These are phyloP conservation scores for Aselliscus stoliczkanus DNA, from an alignment of 2,797 vertebrate genomes.

Conservation along the genomic window DNA sequence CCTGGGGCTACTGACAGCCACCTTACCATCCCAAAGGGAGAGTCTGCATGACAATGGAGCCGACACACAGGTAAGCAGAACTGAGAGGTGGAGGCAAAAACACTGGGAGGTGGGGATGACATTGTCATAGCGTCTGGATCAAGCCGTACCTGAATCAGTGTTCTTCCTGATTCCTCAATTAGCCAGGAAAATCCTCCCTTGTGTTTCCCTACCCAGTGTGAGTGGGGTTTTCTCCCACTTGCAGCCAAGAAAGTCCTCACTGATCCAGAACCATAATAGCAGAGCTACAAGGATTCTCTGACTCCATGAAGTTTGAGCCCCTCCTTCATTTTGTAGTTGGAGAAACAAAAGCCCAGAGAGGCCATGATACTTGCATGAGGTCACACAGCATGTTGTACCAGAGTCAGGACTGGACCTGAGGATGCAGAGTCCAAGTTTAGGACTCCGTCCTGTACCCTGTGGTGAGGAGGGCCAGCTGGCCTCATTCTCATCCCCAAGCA, in stretches of 20 bases:
- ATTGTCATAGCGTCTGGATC: neutral
- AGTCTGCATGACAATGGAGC: neutral
- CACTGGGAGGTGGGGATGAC: no score
- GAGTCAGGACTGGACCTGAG: neutral
- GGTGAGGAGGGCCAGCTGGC: rapidly evolving
- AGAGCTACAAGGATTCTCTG: neutral
- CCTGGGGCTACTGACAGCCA: neutral
- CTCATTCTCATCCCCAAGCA: no score
- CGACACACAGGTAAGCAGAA: neutral
- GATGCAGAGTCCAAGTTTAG: neutral
- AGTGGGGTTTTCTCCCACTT: neutral
- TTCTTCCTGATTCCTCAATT: rapidly evolving
- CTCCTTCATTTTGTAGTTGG: neutral
- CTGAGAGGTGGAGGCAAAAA: neutral
- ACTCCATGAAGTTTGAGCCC: no score
- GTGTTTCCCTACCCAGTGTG: neutral
- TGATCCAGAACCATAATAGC: neutral
- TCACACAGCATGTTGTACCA: neutral
- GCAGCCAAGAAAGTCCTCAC: neutral
- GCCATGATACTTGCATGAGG: neutral
- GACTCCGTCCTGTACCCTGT: neutral
- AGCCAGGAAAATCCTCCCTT: neutral
- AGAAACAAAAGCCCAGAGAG: neutral
- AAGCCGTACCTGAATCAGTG: neutral
- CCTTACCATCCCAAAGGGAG: neutral